A percentile compares a stretch with the other conserved stretches of the same genome.
These are phyloP conservation scores for Stichodactyla mertensii DNA, from an alignment of 64 coral and sea anemone species.

Conservation along the genomic window DNA sequence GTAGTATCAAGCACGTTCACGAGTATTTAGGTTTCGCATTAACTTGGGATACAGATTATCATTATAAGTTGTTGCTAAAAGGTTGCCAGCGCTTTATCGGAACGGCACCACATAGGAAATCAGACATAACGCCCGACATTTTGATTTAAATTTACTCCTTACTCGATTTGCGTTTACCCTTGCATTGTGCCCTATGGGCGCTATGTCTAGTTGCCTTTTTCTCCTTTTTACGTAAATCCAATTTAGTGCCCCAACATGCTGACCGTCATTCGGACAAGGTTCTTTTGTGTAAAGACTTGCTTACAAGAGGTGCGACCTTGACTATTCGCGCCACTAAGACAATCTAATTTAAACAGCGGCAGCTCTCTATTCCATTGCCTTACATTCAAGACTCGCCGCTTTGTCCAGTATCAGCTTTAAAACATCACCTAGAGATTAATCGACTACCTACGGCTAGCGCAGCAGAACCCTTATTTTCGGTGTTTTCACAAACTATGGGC, in stretches of 20 bases:
- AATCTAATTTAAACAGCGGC: slow-evolving; percentile 1
- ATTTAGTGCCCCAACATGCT: slow-evolving; percentile 12
- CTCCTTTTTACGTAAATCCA: slow-evolving; percentile 41
- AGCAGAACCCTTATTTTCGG: too few relatives aligned
- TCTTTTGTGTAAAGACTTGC: background rate
- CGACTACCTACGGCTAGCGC: too few relatives aligned
- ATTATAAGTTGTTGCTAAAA: slow-evolving; percentile 11
- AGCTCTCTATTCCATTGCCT: slow-evolving; percentile 12
- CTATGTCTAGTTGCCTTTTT: slow-evolving; percentile 32
- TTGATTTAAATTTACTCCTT: background rate
- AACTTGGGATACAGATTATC: background rate
- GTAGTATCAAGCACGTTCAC: background rate
- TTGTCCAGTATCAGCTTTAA: background rate
- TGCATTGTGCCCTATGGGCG: slow-evolving; percentile 28
- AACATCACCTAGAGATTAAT: background rate
- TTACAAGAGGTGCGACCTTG: background rate
- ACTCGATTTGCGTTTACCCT: slow-evolving; percentile 12
- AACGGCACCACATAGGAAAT: background rate
- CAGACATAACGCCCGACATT: slow-evolving; percentile 21
- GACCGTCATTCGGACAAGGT: slow-evolving; percentile 6
- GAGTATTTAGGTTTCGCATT: slow-evolving; percentile 1
- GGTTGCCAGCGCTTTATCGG: slow-evolving; percentile 20
- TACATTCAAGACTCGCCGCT: background rate
- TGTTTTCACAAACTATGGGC: too few relatives aligned
- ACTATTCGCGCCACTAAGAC: background rate